Percentiles rank a stretch among this genome's conserved stretches.
Evolutionary conservation across 2,888 invertebrate genomes (phyloP).

Genomic region (Cordilura impudica): DNA sequence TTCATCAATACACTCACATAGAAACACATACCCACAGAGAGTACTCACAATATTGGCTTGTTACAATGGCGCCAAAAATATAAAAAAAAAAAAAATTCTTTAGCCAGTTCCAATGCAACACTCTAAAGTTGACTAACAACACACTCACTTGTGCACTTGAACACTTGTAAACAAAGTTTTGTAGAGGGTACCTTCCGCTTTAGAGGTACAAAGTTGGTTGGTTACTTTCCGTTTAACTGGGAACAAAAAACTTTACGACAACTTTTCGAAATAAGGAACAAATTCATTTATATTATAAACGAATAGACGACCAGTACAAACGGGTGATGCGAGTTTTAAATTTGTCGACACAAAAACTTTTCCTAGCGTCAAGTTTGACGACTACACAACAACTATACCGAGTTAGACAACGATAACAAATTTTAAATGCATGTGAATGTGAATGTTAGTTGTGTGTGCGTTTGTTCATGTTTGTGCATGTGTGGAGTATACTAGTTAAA

Average conservation of each 20-base stretch:
- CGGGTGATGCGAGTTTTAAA: conserved; percentile 59
- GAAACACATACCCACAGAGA: background rate
- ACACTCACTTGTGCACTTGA: background rate
- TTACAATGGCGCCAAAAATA: conserved; percentile 57
- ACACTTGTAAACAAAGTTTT: conserved; percentile 32
- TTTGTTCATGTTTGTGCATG: conserved; percentile 6
- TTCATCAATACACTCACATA: no score
- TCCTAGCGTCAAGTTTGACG: conserved; percentile 62
- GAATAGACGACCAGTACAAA: conserved; percentile 44
- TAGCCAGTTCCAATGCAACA: conserved; percentile 21
- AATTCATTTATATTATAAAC: conserved; percentile 38
- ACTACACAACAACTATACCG: conserved; percentile 63
- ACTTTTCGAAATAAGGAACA: conserved; percentile 48
- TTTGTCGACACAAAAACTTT: conserved; percentile 57
- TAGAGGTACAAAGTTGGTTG: background rate
- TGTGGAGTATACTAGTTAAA: conserved; percentile 28
- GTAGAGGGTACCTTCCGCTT: conserved; percentile 45
- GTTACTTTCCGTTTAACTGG: conserved; percentile 6
- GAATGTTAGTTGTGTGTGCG: conserved; percentile 17
- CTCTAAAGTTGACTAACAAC: conserved; percentile 15
- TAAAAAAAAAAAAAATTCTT: background rate
- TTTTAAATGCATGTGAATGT: conserved; percentile 56
- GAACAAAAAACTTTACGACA: conserved; percentile 46
- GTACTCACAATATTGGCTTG: conserved; percentile 39
- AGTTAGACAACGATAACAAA: conserved; percentile 64